phyloP scores from a whole-genome alignment of 2,113 vertebrate genomes.

The Nicator chloris region DNA sequence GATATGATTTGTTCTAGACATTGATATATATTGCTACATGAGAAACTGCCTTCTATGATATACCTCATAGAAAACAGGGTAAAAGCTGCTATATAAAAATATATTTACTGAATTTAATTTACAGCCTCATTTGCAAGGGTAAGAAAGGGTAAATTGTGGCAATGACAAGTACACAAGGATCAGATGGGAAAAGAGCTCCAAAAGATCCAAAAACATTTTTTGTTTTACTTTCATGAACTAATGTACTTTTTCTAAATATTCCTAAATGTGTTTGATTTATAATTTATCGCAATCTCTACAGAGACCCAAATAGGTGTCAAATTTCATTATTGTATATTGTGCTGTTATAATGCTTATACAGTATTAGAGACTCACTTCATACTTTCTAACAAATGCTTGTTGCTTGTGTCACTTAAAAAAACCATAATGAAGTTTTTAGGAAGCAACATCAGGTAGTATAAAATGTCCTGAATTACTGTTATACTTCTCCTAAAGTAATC shows the following conservation, averaged over 20 bases:
- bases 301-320: background rate
- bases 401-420: background rate
- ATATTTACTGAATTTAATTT: background rate
- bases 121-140: background rate
- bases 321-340: background rate
- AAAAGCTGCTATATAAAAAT: background rate
- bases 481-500: background rate
- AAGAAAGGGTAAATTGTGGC: background rate
- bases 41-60: background rate
- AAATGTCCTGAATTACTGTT: background rate
- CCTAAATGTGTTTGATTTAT: background rate
- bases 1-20: background rate
- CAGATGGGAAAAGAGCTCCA: background rate
- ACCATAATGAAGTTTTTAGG: background rate
- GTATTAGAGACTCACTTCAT: background rate
- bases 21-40: background rate
- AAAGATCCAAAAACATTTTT: background rate
- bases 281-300: background rate
- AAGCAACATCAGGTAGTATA: background rate
- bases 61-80: background rate
- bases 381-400: background rate
- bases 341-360: background rate
- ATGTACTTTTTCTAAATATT: background rate
- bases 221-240: background rate
- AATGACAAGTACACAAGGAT: background rate